A percentile compares a stretch with the other conserved stretches of the same genome.
These are phyloP conservation scores for Trachelus troglodyta DNA, from an alignment of 2,888 invertebrate species.

Conservation along the genomic window DNA sequence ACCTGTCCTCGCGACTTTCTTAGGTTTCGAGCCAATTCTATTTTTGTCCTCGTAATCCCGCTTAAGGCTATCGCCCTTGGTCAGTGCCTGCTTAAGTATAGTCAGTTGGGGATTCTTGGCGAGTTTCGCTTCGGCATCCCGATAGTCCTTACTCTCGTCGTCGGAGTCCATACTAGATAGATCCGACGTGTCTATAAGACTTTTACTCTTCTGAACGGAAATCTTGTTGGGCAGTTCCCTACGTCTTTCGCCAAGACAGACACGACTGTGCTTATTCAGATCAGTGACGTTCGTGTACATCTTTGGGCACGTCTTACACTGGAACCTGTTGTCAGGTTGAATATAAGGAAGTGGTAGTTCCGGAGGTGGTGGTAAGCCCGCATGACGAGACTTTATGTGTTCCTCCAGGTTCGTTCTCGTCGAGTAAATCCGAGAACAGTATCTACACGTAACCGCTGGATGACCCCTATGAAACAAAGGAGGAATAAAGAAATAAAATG, in stretches of 20 bases:
- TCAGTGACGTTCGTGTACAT: slow-evolving; percentile 58
- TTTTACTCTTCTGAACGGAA: slow-evolving; percentile 60
- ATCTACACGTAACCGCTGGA: slow-evolving; percentile 65
- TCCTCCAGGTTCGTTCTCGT: slow-evolving; percentile 65
- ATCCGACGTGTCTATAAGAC: slow-evolving; percentile 57
- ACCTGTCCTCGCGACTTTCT: slow-evolving; percentile 57
- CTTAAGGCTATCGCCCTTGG: slow-evolving; percentile 53
- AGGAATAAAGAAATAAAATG: neutral
- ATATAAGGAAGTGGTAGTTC: slow-evolving; percentile 44
- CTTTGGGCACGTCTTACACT: slow-evolving; percentile 60
- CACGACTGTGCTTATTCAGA: slow-evolving; percentile 56
- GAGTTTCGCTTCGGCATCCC: slow-evolving; percentile 66
- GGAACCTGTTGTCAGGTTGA: slow-evolving; percentile 48
- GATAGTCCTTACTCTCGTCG: slow-evolving; percentile 57
- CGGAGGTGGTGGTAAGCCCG: slow-evolving; percentile 53
- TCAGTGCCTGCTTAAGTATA: slow-evolving; percentile 62
- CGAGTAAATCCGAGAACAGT: slow-evolving; percentile 65
- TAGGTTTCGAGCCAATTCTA: slow-evolving; percentile 58
- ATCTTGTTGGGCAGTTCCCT: slow-evolving; percentile 58
- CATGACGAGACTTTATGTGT: slow-evolving; percentile 65
- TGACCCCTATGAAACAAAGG: slow-evolving; percentile 59
- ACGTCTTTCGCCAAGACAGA: slow-evolving; percentile 47
- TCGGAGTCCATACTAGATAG: slow-evolving; percentile 57
- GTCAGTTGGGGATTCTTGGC: slow-evolving; percentile 64
- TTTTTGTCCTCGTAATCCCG: slow-evolving; percentile 54